These are phyloP conservation scores for Silurus glanis DNA, from an alignment of 2,113 vertebrate genomes.

Conservation along the genomic window DNA sequence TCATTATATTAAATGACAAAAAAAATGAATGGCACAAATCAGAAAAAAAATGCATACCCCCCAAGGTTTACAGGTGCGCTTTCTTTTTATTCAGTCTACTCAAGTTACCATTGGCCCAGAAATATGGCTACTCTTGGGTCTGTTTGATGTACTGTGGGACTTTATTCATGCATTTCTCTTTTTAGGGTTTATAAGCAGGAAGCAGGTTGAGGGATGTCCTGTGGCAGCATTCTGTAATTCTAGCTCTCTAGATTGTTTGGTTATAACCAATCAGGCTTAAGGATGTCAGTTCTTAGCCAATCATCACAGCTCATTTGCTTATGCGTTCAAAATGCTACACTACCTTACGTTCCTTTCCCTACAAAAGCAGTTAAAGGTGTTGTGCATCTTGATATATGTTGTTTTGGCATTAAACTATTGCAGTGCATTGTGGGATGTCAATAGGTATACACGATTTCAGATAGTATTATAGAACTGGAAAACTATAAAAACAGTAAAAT, in stretches of 20 bases:
- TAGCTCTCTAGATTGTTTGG: background rate
- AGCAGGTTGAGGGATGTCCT: background rate
- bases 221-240: background rate
- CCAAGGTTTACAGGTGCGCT: background rate
- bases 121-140: background rate
- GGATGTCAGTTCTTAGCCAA: conserved; percentile 38
- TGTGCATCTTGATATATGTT: background rate
- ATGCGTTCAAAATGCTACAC: no score
- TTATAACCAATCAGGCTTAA: conserved; percentile 4
- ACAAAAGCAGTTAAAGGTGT: background rate
- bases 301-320: conserved; percentile 39
- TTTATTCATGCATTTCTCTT: background rate
- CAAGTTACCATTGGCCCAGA: background rate
- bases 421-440: background rate
- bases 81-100: background rate
- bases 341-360: background rate
- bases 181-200: background rate
- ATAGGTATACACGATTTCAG: background rate
- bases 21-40: no score
- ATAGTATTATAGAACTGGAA: background rate
- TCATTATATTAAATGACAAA: background rate
- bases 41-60: background rate
- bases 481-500: background rate
- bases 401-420: background rate
- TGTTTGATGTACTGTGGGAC: background rate